phyloP scores from a whole-genome alignment of 2,888 invertebrate species.

The Tipula helvola region DNA sequence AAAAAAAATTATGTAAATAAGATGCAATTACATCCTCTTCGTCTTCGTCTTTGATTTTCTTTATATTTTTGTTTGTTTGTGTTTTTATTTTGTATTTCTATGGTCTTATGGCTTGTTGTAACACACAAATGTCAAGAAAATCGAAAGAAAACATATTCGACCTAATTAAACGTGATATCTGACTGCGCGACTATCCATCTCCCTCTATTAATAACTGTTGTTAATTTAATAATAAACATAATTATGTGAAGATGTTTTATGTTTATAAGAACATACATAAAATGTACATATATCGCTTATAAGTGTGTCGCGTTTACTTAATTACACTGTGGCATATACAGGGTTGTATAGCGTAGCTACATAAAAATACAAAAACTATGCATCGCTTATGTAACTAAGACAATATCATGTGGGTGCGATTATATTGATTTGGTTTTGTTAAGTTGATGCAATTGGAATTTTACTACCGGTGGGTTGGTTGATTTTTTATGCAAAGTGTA shows the following conservation, averaged over 20 bases:
- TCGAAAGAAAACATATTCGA: background rate
- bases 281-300: background rate
- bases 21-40: slow-evolving; percentile 4
- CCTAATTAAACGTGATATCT: background rate
- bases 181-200: background rate
- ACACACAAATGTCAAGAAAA: background rate
- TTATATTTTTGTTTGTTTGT: background rate
- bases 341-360: background rate
- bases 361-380: background rate
- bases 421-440: background rate
- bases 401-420: background rate
- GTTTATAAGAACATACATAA: background rate
- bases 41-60: background rate
- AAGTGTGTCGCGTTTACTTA: background rate
- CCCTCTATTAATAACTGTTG: background rate
- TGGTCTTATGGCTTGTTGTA: background rate
- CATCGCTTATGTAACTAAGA: background rate
- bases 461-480: background rate
- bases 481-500: background rate
- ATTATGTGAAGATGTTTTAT: background rate
- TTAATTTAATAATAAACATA: background rate
- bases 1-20: background rate
- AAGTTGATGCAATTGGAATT: background rate
- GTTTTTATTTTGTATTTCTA: background rate
- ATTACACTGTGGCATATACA: background rate